Percentiles rank a stretch among this genome's conserved stretches.
phyloP scores from a whole-genome alignment of 2,888 invertebrate genomes.

The Diadegma fenestrale region DNA sequence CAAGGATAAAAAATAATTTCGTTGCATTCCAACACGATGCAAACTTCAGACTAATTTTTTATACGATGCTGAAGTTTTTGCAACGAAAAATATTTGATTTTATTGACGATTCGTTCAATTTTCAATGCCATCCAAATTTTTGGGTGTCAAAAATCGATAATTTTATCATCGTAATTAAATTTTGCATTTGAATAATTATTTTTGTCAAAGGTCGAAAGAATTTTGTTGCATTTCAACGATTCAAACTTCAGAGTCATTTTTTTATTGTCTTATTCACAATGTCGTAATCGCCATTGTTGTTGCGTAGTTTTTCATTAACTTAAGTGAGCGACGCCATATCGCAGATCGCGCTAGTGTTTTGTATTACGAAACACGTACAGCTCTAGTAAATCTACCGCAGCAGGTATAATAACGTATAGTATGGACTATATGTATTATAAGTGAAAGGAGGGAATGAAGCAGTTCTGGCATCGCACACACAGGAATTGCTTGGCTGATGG shows the following conservation, averaged over 20 bases:
- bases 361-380: constrained; percentile 48
- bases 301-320: neutral
- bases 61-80: too few relatives aligned
- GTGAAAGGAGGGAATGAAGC: constrained; percentile 67
- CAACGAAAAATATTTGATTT: too few relatives aligned
- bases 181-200: too few relatives aligned
- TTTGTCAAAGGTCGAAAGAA: too few relatives aligned
- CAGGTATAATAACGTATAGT: constrained; percentile 40
- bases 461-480: constrained; percentile 49
- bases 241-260: neutral
- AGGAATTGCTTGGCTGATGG: constrained; percentile 53
- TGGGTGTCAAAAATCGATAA: too few relatives aligned
- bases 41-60: too few relatives aligned
- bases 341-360: constrained; percentile 19
- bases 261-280: neutral
- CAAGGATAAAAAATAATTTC: too few relatives aligned
- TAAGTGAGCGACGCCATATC: constrained; percentile 19
- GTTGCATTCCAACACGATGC: too few relatives aligned
- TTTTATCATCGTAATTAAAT: too few relatives aligned
- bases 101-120: too few relatives aligned
- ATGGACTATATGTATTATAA: constrained; percentile 35
- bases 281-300: neutral
- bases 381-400: constrained; percentile 30
- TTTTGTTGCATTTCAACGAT: too few relatives aligned
- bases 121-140: too few relatives aligned